Percentiles rank a stretch among this genome's conserved stretches.
These are phyloP conservation scores for Drosophila bocqueti DNA, from an alignment of 1,140 invertebrate genomes.

Conservation along the genomic window DNA sequence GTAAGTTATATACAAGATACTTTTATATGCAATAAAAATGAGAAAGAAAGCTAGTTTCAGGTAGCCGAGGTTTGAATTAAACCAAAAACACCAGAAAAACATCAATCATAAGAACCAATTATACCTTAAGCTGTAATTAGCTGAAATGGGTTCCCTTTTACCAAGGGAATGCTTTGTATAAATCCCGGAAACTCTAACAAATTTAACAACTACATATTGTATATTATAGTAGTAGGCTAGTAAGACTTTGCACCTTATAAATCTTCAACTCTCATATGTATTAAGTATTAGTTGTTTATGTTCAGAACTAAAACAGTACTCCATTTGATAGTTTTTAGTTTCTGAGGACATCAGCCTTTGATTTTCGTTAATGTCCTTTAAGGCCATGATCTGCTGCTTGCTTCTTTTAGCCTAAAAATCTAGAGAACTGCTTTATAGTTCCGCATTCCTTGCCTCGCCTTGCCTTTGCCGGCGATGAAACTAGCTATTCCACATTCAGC, in stretches of 20 bases:
- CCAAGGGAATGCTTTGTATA: background rate
- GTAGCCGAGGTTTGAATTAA: too few relatives aligned
- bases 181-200: background rate
- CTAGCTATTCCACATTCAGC: constrained; percentile 72
- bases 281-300: background rate
- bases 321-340: background rate
- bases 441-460: background rate
- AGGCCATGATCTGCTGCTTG: background rate
- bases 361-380: background rate
- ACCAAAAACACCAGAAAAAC: too few relatives aligned
- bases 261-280: background rate
- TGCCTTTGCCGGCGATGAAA: constrained; percentile 11
- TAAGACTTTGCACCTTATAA: background rate
- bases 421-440: background rate
- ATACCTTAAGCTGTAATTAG: background rate
- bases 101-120: too few relatives aligned
- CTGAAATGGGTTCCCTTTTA: background rate
- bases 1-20: too few relatives aligned
- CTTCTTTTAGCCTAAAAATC: background rate
- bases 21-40: too few relatives aligned
- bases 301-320: background rate
- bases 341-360: too few relatives aligned
- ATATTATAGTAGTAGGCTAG: background rate
- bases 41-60: too few relatives aligned
- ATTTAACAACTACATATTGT: background rate